phyloP scores from a whole-genome alignment of 1,140 invertebrate species.

The Hesperophylax magnus region DNA sequence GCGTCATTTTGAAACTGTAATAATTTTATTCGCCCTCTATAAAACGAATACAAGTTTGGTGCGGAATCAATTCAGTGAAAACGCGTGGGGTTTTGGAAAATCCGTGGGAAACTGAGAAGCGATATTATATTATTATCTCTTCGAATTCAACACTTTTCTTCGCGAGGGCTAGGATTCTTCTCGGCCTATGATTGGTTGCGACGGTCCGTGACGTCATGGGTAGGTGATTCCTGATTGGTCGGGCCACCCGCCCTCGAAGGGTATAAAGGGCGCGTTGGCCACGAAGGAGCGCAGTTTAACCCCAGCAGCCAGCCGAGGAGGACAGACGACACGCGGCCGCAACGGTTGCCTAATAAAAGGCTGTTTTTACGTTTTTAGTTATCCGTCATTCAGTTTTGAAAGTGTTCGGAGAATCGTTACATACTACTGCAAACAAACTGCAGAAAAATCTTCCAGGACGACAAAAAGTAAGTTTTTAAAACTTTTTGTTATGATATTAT shows the following conservation, averaged over 20 bases:
- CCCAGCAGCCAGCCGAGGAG: constrained; percentile 7
- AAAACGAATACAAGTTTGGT: too few species aligned
- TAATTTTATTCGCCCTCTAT: too few species aligned
- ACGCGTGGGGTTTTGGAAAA: too few species aligned
- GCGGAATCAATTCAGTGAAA: too few species aligned
- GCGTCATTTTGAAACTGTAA: too few species aligned
- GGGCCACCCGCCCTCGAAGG: background rate
- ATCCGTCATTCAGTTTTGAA: constrained; percentile 10
- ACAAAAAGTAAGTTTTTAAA: constrained; percentile 9
- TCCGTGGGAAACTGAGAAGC: too few species aligned
- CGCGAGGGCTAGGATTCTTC: background rate
- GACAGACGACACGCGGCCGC: constrained; percentile 10
- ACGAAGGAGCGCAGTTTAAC: constrained; percentile 15
- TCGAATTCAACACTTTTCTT: constrained; percentile 12
- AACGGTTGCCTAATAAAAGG: constrained; percentile 11
- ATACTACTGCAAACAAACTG: background rate
- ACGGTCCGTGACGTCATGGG: constrained; percentile 21
- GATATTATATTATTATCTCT: background rate
- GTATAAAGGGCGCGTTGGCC: constrained; percentile 18
- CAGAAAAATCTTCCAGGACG: background rate
- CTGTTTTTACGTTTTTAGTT: constrained; percentile 19
- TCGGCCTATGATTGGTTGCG: constrained; percentile 6
- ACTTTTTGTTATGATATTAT: background rate
- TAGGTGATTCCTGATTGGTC: constrained; percentile 2
- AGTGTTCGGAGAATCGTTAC: background rate